Evolutionary conservation across 2,113 vertebrate genomes (phyloP).

Genomic region (Rhinichthys klamathensis): DNA sequence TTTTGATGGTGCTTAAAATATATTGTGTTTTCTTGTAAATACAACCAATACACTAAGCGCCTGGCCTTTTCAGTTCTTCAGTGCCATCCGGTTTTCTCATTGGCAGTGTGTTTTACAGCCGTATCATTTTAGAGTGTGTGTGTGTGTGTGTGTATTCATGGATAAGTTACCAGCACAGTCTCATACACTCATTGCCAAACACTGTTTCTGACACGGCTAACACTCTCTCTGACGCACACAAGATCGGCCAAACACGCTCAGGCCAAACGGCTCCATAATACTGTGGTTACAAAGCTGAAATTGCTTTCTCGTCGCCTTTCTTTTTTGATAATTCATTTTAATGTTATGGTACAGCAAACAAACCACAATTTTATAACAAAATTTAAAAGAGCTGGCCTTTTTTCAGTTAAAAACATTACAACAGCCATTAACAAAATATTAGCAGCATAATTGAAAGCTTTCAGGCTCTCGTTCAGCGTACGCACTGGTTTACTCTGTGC

Average conservation of each 20-base stretch:
- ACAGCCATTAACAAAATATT: background rate
- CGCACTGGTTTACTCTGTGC: constrained; percentile 44
- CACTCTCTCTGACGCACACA: constrained; percentile 34
- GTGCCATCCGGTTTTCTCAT: constrained; percentile 47
- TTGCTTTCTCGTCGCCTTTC: background rate
- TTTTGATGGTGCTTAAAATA: constrained; percentile 30
- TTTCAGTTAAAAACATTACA: background rate
- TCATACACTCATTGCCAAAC: constrained; percentile 44
- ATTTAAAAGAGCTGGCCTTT: background rate
- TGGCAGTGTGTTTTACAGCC: constrained; percentile 43
- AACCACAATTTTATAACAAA: background rate
- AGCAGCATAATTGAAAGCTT: background rate
- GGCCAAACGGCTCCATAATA: background rate
- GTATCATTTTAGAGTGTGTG: constrained; percentile 31
- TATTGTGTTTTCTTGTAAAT: background rate
- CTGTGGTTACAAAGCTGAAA: background rate
- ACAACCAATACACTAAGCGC: too few species aligned
- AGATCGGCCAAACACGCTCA: constrained; percentile 30
- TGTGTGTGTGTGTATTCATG: constrained; percentile 40
- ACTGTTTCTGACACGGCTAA: constrained; percentile 35
- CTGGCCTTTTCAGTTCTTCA: constrained; percentile 23
- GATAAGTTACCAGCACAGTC: constrained; percentile 34
- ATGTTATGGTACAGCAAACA: background rate
- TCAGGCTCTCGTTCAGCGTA: constrained; percentile 37
- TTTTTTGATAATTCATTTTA: background rate